Conservation (phyloP, 2,113 vertebrate genomes). For the Leiothrix lutea region DNA sequence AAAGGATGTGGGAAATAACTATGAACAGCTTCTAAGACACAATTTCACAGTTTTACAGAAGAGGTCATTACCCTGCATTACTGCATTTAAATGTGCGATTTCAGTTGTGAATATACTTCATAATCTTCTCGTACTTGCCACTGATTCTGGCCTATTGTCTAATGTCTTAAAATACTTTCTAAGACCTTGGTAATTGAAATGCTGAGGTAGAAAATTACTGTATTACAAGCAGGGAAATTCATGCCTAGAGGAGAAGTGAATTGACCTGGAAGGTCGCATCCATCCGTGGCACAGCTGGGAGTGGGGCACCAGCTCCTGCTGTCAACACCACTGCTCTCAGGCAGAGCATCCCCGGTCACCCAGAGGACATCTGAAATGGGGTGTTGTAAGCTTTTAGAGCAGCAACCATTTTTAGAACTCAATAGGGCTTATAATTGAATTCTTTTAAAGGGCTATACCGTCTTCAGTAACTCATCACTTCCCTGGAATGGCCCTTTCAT, state of each 20-base stretch:
- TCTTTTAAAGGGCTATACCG: not conserved
- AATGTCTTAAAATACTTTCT: slow-evolving; percentile 10
- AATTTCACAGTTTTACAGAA: slow-evolving; percentile 23
- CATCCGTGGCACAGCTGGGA: not conserved
- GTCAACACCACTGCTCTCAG: not conserved
- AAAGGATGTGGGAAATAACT: not conserved
- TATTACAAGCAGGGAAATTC: slow-evolving; percentile 13
- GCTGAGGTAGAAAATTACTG: slow-evolving; percentile 57
- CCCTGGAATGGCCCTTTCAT: not conserved
- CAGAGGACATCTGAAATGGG: not conserved
- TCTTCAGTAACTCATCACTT: not conserved
- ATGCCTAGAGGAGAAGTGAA: not conserved
- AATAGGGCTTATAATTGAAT: not conserved
- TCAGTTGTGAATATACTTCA: not conserved
- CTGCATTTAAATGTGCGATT: not conserved
- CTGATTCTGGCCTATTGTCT: slow-evolving; percentile 13
- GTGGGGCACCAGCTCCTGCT: not conserved
- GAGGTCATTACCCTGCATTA: not conserved
- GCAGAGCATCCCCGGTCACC: not conserved
- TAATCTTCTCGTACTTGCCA: not conserved
- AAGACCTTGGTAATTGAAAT: slow-evolving; percentile 25
- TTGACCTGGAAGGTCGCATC: slow-evolving; percentile 8
- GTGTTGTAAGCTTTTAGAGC: not conserved
- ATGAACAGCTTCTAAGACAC: not conserved
- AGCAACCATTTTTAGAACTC: not conserved